phyloP scores from a whole-genome alignment of 2,888 invertebrate genomes.

The Micropterix aruncella region DNA sequence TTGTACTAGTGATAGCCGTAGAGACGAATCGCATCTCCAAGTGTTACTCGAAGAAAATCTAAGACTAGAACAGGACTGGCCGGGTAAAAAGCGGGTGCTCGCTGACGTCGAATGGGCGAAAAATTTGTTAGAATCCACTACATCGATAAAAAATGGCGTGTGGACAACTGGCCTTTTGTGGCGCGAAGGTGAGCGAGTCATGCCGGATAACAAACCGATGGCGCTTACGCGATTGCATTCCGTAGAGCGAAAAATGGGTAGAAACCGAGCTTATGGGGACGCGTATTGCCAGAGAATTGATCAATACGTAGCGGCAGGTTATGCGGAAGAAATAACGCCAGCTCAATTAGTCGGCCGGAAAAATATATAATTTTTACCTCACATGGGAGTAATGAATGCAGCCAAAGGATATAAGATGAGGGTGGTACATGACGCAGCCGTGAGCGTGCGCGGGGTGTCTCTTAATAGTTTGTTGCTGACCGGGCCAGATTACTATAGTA shows the following conservation, averaged over 20 bases:
- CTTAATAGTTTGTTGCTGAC: constrained; percentile 13
- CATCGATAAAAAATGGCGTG: no score
- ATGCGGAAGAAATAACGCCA: constrained; percentile 3
- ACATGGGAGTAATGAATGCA: constrained; percentile 11
- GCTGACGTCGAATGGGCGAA: no score
- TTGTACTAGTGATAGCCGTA: no score
- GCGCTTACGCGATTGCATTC: constrained; percentile 7
- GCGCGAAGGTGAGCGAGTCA: no score
- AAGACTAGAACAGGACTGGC: no score
- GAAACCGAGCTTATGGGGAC: constrained; percentile 7
- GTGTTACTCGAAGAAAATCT: no score
- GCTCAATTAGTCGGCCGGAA: neutral
- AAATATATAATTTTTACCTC: constrained; percentile 15
- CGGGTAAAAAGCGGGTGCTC: no score
- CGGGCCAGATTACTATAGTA: constrained; percentile 11
- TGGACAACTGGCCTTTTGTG: no score
- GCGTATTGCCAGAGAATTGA: constrained; percentile 8
- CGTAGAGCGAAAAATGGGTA: constrained; percentile 9
- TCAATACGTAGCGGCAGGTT: constrained; percentile 6
- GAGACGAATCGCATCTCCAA: no score
- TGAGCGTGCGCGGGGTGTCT: constrained; percentile 9
- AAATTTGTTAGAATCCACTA: no score
- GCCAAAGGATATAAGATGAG: constrained; percentile 14
- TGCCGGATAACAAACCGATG: no score
- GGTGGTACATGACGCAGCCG: constrained; percentile 15